Conservation (phyloP, 2,888 invertebrate genomes). For the Amorpha juglandis region DNA sequence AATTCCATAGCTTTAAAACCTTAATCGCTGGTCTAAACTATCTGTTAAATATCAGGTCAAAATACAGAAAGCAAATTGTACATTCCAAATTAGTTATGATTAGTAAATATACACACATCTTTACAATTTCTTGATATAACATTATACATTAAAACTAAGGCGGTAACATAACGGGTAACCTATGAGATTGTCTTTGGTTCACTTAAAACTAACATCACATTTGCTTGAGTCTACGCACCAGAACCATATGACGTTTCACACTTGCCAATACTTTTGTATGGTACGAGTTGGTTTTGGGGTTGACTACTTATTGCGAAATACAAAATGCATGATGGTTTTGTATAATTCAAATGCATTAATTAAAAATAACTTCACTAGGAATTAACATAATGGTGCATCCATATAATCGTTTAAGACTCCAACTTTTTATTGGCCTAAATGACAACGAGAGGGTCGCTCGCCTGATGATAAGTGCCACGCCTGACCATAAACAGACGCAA, state of each 20-base stretch:
- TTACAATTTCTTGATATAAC: slow-evolving; percentile 30
- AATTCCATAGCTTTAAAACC: no score
- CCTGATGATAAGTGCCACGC: no score
- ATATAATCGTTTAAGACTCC: not conserved
- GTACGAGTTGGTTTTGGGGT: not conserved
- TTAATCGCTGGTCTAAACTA: no score
- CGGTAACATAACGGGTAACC: slow-evolving; percentile 69
- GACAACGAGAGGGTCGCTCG: no score
- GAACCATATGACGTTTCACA: not conserved
- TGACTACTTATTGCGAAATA: not conserved
- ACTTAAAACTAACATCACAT: slow-evolving; percentile 57
- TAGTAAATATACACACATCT: slow-evolving; percentile 21
- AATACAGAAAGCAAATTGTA: not conserved
- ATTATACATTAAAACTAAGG: slow-evolving; percentile 52
- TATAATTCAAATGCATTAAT: not conserved
- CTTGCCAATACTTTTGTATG: slow-evolving; percentile 11
- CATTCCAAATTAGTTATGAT: not conserved
- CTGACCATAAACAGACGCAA: no score
- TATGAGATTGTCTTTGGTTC: slow-evolving; percentile 69
- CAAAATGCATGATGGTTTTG: not conserved
- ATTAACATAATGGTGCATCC: not conserved
- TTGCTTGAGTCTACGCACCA: slow-evolving; percentile 33
- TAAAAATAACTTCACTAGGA: not conserved
- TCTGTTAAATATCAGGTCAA: no score
- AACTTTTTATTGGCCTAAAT: no score